Evolutionary conservation across 37 sponge, comb jelly and placozoan genomes (phyloP).

Genomic region (Aplysina aerophoba): DNA sequence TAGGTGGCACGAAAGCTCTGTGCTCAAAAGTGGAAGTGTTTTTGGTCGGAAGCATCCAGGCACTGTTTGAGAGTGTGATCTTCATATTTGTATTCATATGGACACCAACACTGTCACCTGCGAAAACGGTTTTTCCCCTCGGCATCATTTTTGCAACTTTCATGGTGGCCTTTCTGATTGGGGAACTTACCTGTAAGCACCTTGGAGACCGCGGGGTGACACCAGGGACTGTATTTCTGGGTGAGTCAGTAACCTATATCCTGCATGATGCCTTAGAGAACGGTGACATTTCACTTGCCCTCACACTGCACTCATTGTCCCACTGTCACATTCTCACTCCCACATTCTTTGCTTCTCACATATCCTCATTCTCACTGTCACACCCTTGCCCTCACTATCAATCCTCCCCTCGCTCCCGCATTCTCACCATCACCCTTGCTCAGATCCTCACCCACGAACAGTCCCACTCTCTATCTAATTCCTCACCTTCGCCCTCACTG

Average conservation of each 20-base stretch:
- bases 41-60: slow-evolving; percentile 70
- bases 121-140: slow-evolving; percentile 54
- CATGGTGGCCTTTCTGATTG: slow-evolving; percentile 78
- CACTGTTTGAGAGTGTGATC: slow-evolving; percentile 77
- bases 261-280: too few relatives aligned
- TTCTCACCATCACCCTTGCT: too few relatives aligned
- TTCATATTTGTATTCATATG: slow-evolving; percentile 69
- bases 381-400: too few relatives aligned
- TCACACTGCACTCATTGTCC: too few relatives aligned
- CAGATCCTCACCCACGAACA: too few relatives aligned
- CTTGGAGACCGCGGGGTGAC: slow-evolving; percentile 42
- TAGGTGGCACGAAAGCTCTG: slow-evolving; percentile 56
- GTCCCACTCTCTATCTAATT: too few relatives aligned
- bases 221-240: neutral
- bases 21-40: slow-evolving; percentile 55
- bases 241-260: neutral
- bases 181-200: slow-evolving; percentile 61
- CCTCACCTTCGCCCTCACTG: too few relatives aligned
- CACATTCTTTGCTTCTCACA: too few relatives aligned
- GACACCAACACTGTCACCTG: slow-evolving; percentile 81
- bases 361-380: too few relatives aligned
- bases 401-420: too few relatives aligned
- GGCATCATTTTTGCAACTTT: slow-evolving; percentile 83
- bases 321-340: too few relatives aligned
- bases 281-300: neutral